These are phyloP conservation scores for Silurus asotus DNA, from an alignment of 2,113 vertebrate genomes.

Conservation along the genomic window DNA sequence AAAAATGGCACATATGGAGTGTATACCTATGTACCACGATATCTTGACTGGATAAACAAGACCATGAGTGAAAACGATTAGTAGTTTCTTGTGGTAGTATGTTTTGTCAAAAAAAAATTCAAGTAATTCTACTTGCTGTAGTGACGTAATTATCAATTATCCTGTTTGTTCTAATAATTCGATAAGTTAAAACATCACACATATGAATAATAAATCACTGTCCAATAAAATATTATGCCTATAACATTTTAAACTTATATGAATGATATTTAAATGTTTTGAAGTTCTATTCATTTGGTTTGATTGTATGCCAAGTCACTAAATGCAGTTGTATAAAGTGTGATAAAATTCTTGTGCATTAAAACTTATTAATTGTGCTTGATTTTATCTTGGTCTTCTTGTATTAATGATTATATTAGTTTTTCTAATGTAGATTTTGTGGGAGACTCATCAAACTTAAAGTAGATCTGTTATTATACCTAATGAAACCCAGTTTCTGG, in stretches of 20 bases:
- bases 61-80: constrained; percentile 17
- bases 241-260: neutral
- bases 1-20: constrained; percentile 6
- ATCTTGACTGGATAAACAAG: constrained; percentile 60
- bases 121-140: neutral
- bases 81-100: neutral
- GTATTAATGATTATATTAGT: neutral
- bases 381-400: neutral
- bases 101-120: neutral
- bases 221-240: neutral
- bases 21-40: constrained; percentile 60
- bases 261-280: neutral
- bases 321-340: neutral
- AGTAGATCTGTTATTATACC: neutral
- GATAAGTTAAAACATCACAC: neutral
- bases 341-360: neutral
- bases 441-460: neutral
- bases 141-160: neutral
- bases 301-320: neutral
- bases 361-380: neutral
- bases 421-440: neutral
- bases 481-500: neutral
- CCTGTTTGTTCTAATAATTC: neutral
- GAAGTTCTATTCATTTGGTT: neutral
- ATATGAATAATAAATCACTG: neutral